phyloP scores from a whole-genome alignment of 2,888 invertebrate genomes.

The Pardosa pseudoannulata region DNA sequence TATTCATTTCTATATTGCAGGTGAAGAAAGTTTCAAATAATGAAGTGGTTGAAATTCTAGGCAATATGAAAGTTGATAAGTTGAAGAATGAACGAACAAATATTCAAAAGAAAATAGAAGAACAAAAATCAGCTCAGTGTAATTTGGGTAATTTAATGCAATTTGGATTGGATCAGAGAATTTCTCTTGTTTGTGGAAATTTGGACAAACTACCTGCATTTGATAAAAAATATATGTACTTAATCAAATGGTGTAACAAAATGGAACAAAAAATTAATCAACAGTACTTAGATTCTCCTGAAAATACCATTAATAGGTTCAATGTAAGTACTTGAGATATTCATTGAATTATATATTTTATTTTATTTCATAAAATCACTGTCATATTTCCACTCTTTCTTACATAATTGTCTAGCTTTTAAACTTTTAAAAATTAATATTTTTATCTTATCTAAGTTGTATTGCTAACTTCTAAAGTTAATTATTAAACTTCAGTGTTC shows the following conservation, averaged over 20 bases:
- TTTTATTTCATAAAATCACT: too few species aligned
- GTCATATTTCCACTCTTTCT: too few species aligned
- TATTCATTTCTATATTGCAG: neutral
- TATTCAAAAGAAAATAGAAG: neutral
- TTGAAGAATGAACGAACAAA: neutral
- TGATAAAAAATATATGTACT: neutral
- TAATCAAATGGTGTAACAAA: constrained; percentile 13
- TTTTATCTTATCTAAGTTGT: too few species aligned
- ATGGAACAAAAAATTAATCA: constrained; percentile 26
- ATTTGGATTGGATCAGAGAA: neutral
- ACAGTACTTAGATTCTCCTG: constrained; percentile 20
- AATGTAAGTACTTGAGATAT: constrained; percentile 37
- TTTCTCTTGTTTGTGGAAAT: neutral
- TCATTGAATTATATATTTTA: too few species aligned
- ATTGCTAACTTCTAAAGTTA: too few species aligned
- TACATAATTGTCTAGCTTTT: too few species aligned
- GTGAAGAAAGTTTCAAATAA: neutral
- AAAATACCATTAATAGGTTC: constrained; percentile 23
- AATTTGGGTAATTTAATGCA: neutral
- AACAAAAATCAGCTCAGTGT: neutral
- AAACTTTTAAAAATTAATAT: too few species aligned
- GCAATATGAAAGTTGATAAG: neutral
- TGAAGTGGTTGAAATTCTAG: neutral
- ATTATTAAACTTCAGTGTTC: too few species aligned
- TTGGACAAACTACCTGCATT: constrained; percentile 11